Percentiles rank a stretch among this genome's conserved stretches.
Conservation (phyloP, 2,113 vertebrate species). For the Phalacrocorax carbo region DNA sequence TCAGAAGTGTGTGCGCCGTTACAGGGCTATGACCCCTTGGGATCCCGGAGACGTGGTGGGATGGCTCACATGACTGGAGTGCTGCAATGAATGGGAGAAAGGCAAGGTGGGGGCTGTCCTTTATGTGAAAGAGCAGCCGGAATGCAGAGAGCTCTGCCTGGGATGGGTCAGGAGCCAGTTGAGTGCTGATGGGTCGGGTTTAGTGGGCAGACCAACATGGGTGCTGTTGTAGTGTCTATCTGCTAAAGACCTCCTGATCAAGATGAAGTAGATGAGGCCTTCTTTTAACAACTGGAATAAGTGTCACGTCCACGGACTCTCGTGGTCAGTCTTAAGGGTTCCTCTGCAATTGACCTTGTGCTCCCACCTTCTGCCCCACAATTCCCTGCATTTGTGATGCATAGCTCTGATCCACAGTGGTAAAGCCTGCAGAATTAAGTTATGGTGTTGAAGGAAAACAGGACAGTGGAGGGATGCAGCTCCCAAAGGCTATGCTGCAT, state of each 20-base stretch:
- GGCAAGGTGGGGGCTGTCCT: background rate
- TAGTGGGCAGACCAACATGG: background rate
- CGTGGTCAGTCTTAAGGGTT: background rate
- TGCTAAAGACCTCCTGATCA: background rate
- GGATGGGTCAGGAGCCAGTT: background rate
- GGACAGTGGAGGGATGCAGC: background rate
- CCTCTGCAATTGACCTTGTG: background rate
- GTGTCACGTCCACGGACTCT: background rate
- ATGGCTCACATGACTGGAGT: background rate
- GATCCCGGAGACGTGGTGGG: background rate
- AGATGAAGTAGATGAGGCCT: background rate
- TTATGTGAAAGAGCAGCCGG: background rate
- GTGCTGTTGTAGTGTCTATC: background rate
- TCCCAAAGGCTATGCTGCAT: background rate
- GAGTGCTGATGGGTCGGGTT: background rate
- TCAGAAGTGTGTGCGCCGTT: background rate
- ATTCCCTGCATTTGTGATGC: background rate
- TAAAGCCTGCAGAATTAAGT: background rate
- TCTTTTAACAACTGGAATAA: background rate
- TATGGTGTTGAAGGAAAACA: background rate
- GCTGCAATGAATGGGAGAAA: background rate
- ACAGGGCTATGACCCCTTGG: background rate
- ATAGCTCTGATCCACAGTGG: background rate
- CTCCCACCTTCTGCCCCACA: background rate
- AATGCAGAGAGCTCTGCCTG: background rate